These are phyloP conservation scores for Drosophila elegans DNA, from an alignment of 1,140 invertebrate species.

Conservation along the genomic window DNA sequence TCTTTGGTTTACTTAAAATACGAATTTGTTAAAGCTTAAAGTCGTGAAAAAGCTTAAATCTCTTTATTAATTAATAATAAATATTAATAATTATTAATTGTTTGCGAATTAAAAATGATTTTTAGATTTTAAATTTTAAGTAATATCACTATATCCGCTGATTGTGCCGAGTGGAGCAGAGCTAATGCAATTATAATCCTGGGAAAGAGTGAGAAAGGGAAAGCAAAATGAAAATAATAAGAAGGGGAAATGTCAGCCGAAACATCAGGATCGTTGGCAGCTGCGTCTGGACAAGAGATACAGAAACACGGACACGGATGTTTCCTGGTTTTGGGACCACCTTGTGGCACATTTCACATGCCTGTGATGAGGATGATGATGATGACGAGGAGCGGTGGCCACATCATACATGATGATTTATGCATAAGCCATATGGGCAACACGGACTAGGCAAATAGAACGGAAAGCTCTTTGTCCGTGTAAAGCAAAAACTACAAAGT, in stretches of 20 bases:
- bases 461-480: slow-evolving; percentile 17
- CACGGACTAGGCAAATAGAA: slow-evolving; percentile 46
- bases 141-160: not conserved
- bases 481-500: slow-evolving; percentile 31
- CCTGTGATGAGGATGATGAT: slow-evolving; percentile 25
- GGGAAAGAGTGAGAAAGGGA: slow-evolving; percentile 11
- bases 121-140: not conserved
- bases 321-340: slow-evolving; percentile 38
- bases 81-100: too few species aligned
- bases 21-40: too few species aligned
- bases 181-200: slow-evolving; percentile 45
- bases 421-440: slow-evolving; percentile 66
- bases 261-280: slow-evolving; percentile 50
- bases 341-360: slow-evolving; percentile 12
- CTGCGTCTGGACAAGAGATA: slow-evolving; percentile 26
- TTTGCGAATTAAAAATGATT: too few species aligned
- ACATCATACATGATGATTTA: slow-evolving; percentile 66
- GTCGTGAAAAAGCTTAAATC: too few species aligned
- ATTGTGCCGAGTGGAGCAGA: not conserved
- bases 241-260: slow-evolving; percentile 47
- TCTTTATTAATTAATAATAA: too few species aligned
- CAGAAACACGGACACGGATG: slow-evolving; percentile 39
- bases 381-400: slow-evolving; percentile 48
- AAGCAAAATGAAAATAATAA: slow-evolving; percentile 34
- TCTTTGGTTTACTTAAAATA: too few species aligned